Conservation (phyloP, 2,797 vertebrate species). For the Coendou prehensilis region DNA sequence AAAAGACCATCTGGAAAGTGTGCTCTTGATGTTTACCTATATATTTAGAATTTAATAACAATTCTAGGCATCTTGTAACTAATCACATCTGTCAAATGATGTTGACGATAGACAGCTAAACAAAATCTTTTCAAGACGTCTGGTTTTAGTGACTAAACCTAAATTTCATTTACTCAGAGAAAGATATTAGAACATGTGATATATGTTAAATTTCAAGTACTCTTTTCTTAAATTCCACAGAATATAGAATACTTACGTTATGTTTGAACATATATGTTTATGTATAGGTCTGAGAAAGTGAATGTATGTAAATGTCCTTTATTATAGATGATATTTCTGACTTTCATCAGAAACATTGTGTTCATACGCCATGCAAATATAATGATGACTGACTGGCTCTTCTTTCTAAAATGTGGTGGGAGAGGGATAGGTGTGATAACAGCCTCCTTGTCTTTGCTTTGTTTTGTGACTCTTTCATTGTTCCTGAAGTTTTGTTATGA, state of each 20-base stretch:
- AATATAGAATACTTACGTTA: background rate
- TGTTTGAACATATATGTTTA: background rate
- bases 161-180: slow-evolving; percentile 71
- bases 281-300: background rate
- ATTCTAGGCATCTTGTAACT: slow-evolving; percentile 78
- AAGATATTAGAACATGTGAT: slow-evolving; percentile 33
- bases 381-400: background rate
- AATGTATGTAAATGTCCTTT: background rate
- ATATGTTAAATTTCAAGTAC: background rate
- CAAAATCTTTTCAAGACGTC: slow-evolving; percentile 73
- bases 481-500: background rate
- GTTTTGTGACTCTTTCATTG: background rate
- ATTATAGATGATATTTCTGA: slow-evolving; percentile 9
- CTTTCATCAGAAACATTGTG: background rate
- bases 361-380: background rate
- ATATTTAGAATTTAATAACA: slow-evolving; percentile 79
- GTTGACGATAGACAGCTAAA: slow-evolving; percentile 56
- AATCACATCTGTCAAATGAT: slow-evolving; percentile 81
- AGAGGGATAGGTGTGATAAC: background rate
- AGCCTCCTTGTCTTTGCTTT: background rate
- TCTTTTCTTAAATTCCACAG: background rate
- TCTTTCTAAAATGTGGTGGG: background rate
- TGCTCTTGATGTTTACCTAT: slow-evolving; percentile 70
- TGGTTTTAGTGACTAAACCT: slow-evolving; percentile 64
- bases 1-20: slow-evolving; percentile 65